Percentiles rank a stretch among this genome's conserved stretches.
These are phyloP conservation scores for Propithecus coquereli DNA, from an alignment of 2,113 vertebrate species.

Conservation along the genomic window DNA sequence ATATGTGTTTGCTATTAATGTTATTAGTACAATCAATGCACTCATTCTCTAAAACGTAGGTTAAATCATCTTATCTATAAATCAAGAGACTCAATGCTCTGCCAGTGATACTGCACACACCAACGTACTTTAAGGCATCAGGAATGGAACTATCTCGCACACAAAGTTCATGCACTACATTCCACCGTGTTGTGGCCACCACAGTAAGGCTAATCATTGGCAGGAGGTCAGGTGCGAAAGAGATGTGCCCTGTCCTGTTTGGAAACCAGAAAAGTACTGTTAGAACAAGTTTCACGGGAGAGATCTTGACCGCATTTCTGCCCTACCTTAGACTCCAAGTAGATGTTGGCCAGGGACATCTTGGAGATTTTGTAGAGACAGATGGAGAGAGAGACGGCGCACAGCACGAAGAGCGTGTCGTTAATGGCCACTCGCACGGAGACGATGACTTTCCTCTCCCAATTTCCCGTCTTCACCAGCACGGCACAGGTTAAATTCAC, in stretches of 20 bases:
- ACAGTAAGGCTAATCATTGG: background rate
- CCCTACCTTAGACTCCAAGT: slow-evolving; percentile 95
- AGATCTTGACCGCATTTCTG: background rate
- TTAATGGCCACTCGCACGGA: slow-evolving; percentile 93
- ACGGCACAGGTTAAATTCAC: slow-evolving; percentile 95
- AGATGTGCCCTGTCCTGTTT: background rate
- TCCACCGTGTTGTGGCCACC: background rate
- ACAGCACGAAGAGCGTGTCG: slow-evolving; percentile 93
- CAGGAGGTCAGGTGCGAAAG: background rate
- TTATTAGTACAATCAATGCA: background rate
- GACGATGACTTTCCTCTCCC: slow-evolving; percentile 89
- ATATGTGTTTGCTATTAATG: background rate
- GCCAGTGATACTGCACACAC: background rate
- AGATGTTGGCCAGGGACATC: slow-evolving; percentile 96
- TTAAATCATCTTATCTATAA: background rate
- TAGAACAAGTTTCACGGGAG: background rate
- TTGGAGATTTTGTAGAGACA: slow-evolving; percentile 97
- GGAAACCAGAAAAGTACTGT: background rate
- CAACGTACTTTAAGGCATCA: accelerated
- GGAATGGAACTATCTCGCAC: accelerated
- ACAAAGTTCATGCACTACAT: background rate
- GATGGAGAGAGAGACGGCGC: slow-evolving; percentile 91
- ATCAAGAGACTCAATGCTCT: background rate
- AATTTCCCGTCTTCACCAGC: slow-evolving; percentile 88
- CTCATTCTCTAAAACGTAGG: background rate